phyloP scores from a whole-genome alignment of 2,888 invertebrate genomes.

The Eurois occulta region DNA sequence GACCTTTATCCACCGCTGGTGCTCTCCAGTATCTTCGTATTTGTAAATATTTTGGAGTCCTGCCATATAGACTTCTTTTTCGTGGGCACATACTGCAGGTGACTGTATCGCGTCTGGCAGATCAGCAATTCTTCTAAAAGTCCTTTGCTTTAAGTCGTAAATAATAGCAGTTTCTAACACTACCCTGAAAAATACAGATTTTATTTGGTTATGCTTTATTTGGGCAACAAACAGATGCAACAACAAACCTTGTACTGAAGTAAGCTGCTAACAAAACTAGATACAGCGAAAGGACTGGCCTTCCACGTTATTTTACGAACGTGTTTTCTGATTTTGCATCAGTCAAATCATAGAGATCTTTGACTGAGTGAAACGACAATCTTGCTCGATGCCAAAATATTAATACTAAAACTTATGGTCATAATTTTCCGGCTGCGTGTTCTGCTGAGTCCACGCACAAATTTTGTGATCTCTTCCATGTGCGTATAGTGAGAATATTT shows the following conservation, averaged over 20 bases:
- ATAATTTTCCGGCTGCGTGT: too few relatives aligned
- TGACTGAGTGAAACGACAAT: too few relatives aligned
- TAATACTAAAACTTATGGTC: too few relatives aligned
- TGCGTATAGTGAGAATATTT: too few relatives aligned
- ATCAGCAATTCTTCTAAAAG: constrained; percentile 76
- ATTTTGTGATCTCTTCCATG: too few relatives aligned
- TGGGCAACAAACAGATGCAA: neutral
- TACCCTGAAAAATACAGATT: constrained; percentile 77
- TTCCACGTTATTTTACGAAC: too few relatives aligned
- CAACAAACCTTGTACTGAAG: neutral
- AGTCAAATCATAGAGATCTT: neutral
- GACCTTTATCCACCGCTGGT: constrained; percentile 75
- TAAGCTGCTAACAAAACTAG: neutral
- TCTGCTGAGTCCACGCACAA: too few relatives aligned
- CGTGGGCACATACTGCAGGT: constrained; percentile 81
- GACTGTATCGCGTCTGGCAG: constrained; percentile 83
- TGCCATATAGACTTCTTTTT: constrained; percentile 77
- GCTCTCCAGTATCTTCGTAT: constrained; percentile 74
- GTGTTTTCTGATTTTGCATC: neutral
- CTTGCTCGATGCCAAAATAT: too few relatives aligned
- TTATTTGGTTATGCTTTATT: constrained; percentile 5
- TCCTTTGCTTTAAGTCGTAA: constrained; percentile 80
- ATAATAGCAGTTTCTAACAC: constrained; percentile 77
- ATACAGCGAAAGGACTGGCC: neutral
- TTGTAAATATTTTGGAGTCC: constrained; percentile 80